Base-by-base conservation (phyloP, 2,888 invertebrate genomes). In the Halocaridina rubra region DNA sequence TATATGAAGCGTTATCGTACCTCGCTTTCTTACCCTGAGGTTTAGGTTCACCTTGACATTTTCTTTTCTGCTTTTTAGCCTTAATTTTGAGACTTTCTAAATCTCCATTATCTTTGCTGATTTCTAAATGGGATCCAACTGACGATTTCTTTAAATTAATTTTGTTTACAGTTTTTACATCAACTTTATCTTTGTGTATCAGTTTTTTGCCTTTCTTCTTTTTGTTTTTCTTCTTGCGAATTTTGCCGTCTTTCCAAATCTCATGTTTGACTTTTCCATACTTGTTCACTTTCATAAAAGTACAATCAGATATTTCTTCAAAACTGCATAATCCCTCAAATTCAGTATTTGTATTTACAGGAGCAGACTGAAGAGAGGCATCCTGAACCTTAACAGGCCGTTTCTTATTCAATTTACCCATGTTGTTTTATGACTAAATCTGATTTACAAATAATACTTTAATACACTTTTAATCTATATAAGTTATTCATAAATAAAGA, bases 311-410 rank as follows among this genome's bases (percentile, higher is more conserved):
- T 19, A 84, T 10, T 64, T 84, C 84, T 27, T 84, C 84, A 75
- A 84, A 80, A 5, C 84, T 79, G 16, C 29, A 30, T n/a, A 84
- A 61, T 13, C 84, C 84, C 27, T 84, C 84, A 75, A 84, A 84
- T 61, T 84, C 84, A 19, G 46, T 39, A 24, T 61, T 13, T 16
- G 67, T 10, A 8, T 30, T 22, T 19, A 84, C 13, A n/a, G 84
- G 74, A 7, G 71, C 29, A 27, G 80, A 80, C 0, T 69, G 61
- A 33, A 77, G 57, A 1, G 24, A n/a, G 3, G 69, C 13, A 16
- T 69, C 33, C 59, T 30, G n/a, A 13, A 19, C 53, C 4, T 16
- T 19, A 53, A 4, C 4, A n/a, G 16, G 16, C 10, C 19, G 53
- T 53, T 53, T 53, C 53, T 53, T 53, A 3, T 16, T 7, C 19